These are phyloP conservation scores for Cheilosia vulpina DNA, from an alignment of 2,888 invertebrate genomes.

Conservation along the genomic window DNA sequence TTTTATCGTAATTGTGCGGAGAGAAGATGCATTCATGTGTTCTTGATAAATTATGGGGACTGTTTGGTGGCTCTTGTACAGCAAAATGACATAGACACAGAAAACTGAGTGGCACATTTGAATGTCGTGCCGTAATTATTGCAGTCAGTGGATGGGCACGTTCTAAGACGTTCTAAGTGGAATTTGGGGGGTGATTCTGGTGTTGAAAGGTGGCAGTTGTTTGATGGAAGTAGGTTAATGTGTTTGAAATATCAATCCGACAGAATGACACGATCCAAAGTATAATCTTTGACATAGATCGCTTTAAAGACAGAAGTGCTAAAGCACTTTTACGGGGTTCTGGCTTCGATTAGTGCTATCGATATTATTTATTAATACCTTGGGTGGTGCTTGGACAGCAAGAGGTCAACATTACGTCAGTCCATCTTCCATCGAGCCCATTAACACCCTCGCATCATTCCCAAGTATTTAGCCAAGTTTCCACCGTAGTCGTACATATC, in stretches of 20 bases:
- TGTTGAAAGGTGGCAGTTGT: slow-evolving; percentile 9
- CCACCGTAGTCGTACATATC: no score
- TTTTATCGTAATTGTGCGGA: slow-evolving; percentile 27
- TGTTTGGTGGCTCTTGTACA: slow-evolving; percentile 26
- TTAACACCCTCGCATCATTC: no score
- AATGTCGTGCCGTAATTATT: slow-evolving; percentile 65
- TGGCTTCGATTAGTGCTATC: no score
- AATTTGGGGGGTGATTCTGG: slow-evolving; percentile 39
- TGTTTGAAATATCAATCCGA: not conserved
- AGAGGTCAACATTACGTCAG: no score
- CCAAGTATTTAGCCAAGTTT: no score
- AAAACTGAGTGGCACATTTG: slow-evolving; percentile 46
- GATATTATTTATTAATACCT: no score
- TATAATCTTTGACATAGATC: no score
- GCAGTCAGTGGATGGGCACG: slow-evolving; percentile 49
- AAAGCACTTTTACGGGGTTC: no score
- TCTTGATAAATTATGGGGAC: slow-evolving; percentile 43
- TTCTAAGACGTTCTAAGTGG: slow-evolving; percentile 49
- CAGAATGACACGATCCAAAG: not conserved
- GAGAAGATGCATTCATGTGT: slow-evolving; percentile 51
- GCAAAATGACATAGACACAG: slow-evolving; percentile 42
- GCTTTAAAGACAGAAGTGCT: no score
- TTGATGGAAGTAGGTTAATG: slow-evolving; percentile 7
- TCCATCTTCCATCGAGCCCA: no score
- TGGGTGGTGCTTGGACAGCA: no score